These are phyloP conservation scores for Oceanodroma leucorhoa DNA, from an alignment of 2,797 vertebrate species.

Conservation along the genomic window DNA sequence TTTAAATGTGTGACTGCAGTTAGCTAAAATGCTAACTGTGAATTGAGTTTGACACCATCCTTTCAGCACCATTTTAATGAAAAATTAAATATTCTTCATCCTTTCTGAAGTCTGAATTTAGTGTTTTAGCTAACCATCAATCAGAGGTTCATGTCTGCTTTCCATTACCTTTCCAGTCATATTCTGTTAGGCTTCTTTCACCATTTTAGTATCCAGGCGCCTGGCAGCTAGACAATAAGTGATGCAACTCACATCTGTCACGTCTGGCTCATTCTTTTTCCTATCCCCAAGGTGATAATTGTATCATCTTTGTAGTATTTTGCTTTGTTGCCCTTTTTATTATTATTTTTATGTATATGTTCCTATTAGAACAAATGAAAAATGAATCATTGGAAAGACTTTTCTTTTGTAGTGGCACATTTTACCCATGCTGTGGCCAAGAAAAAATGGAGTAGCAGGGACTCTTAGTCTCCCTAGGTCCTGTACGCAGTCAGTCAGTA, in stretches of 20 bases:
- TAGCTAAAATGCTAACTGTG: conserved; percentile 20
- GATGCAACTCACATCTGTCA: neutral
- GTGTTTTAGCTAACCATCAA: neutral
- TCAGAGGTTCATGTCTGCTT: neutral
- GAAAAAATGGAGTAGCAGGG: neutral
- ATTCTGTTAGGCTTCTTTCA: neutral
- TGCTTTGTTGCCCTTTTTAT: neutral
- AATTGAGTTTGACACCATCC: conserved; percentile 2
- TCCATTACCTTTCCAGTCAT: conserved; percentile 12
- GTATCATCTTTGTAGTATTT: neutral
- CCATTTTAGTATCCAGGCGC: neutral
- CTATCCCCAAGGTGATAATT: conserved; percentile 18
- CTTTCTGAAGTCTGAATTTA: neutral
- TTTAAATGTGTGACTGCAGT: conserved; percentile 7
- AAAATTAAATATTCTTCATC: conserved; percentile 9
- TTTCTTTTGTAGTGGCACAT: neutral
- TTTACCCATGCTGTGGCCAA: neutral
- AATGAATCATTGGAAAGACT: neutral
- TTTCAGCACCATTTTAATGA: neutral
- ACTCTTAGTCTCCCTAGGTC: neutral
- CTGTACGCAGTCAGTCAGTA: neutral
- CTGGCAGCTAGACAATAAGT: neutral
- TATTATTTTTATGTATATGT: neutral
- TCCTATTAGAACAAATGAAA: neutral
- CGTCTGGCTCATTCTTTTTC: conserved; percentile 22